Evolutionary conservation across 2,888 invertebrate genomes (phyloP), one percentile per base, ranked within the genome.

Genomic region (Drosophila koepferae): DNA sequence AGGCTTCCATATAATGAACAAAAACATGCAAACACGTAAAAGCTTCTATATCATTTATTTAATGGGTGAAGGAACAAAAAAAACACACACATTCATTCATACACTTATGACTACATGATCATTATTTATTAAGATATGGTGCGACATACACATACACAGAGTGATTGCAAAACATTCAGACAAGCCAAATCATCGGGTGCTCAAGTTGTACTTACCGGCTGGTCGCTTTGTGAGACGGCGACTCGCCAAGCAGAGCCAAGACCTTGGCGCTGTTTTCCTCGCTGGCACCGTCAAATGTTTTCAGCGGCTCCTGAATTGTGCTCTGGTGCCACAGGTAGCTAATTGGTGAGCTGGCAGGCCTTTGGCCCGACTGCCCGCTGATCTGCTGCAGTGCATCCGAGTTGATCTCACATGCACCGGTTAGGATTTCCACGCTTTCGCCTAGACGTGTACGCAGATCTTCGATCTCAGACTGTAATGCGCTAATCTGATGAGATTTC

Each of bases 401-500:
- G 51, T 91, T 90, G n/a, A 92, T 76, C 63, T 92, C 92, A 61
- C 83, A 84, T 43, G 92, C 92, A 2, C 92, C 92, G 0, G 92
- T 92, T 16, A 92, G 75, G 18, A 92, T 91, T 67, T 92, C 92
- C 3, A 92, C 91, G 66, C 92, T 92, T 59, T 92, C 93, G 7
- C 92, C 92, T 9, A 93, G 71, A 4, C 91, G 88, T 23, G 86
- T 73, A n/a, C 93, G 93, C 31, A 94, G 78, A 75, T 94, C 93
- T 63, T 93, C 93, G 3, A 95, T 90, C 91, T 94, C 93, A 18
- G 93, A 93, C 72, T 94, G 94, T 18, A 95, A 91, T 40, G 93
- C 89, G 23, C 92, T 91, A 34, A 96, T 95, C 91, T 95, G 95
- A 72, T 94, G 92, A 4, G 94, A 94, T 85, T 94, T 95, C 59